phyloP scores from a whole-genome alignment of 2,888 invertebrate species.

The Netelia inedita region DNA sequence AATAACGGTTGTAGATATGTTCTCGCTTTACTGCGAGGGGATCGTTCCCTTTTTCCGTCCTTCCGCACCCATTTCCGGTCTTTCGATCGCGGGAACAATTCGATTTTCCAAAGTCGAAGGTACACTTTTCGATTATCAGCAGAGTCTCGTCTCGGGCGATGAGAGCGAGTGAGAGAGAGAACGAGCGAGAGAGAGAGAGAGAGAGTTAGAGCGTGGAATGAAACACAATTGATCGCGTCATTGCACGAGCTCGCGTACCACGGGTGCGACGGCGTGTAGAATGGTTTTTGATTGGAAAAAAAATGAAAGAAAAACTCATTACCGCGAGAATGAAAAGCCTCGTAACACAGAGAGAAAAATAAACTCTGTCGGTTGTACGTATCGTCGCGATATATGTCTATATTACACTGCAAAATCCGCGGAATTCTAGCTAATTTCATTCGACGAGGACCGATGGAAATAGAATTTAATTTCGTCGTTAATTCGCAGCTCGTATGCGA shows the following conservation, averaged over 20 bases:
- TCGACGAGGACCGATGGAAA: conserved; percentile 6
- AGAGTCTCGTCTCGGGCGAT: conserved; percentile 6
- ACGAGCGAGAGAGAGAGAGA: not conserved
- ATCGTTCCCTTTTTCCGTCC: conserved; percentile 17
- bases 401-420: not conserved
- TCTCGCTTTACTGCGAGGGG: not conserved
- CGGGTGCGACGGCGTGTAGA: conserved; percentile 4
- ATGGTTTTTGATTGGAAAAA: conserved; percentile 46
- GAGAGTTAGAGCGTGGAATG: not conserved
- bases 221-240: conserved; percentile 47
- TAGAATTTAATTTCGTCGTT: conserved; percentile 10
- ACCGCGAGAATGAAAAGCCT: conserved; percentile 13
- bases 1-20: not conserved
- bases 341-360: not conserved
- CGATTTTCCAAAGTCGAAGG: conserved; percentile 49
- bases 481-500: not conserved
- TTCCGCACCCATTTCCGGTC: conserved; percentile 33
- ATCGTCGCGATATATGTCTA: not conserved
- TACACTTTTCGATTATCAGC: conserved; percentile 53
- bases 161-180: not conserved
- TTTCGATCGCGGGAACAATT: conserved; percentile 44
- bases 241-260: conserved; percentile 19
- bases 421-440: conserved; percentile 2
- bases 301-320: conserved; percentile 48
- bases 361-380: not conserved